Base-by-base conservation (phyloP, 1,140 invertebrate genomes). In the Triops cancriformis region DNA sequence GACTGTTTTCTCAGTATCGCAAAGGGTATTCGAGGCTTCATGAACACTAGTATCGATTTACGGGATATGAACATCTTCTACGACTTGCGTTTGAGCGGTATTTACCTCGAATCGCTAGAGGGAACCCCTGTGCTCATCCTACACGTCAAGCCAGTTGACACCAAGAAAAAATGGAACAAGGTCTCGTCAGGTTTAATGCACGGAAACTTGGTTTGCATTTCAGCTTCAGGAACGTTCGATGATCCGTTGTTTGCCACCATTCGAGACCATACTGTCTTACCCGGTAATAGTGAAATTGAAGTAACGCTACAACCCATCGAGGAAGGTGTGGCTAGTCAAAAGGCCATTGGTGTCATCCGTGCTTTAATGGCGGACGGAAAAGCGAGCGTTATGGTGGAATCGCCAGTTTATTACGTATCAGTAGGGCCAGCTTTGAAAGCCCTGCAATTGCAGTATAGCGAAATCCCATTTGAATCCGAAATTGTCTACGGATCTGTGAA, bases 51-150 rank as follows among this genome's bases (percentile, higher is more conserved):
- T 6, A 43, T 77, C 4, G 76, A 77, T 11, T 43, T 77, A 14
- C 51, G 76, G 10, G 72, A 77, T 72, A 77, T 77, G 76, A 77
- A 77, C 76, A 72, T 77, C 27, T 77, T 73, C 76, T 28, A 64
- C 28, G 27, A 72, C 12, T 26, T 77, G 5, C 26, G 37, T 28
- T 72, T 77, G 45, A 73, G 18, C 26, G 76, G 26, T 12, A 27
- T 77, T 41, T 77, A 77, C 72, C 18, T 77, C 5, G 76, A 77
- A n/a, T n/a, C 45, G 76, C 14, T 77, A 1, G 76, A 72, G 26
- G 76, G 45, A 26, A 6, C 45, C 7, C 45, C 76, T 1, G 51
- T 77, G 18, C 12, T 77, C 23, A 43, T 77, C 76, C 23, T 77
- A 27, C 27, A 11, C 14, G 27, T 77, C 23, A 73, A 72, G 14